Evolutionary conservation across 2,113 vertebrate genomes (phyloP).

Genomic region (Orthonyx spaldingii): DNA sequence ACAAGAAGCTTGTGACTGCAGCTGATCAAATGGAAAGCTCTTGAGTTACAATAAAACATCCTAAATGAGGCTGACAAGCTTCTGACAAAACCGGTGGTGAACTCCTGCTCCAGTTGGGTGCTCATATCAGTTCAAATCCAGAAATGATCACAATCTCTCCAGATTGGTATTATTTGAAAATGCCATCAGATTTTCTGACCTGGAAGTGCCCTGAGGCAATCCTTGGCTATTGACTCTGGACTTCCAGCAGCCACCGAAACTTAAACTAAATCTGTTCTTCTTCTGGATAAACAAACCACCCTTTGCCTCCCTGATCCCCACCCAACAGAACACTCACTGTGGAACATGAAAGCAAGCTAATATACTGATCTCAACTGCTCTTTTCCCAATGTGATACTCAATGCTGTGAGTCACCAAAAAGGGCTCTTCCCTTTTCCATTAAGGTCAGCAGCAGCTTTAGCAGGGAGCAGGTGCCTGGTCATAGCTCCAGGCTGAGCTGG

Average conservation of each 20-base stretch:
- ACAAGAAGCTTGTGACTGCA: not conserved
- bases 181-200: not conserved
- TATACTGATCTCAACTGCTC: not conserved
- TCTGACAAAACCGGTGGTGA: not conserved
- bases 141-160: not conserved
- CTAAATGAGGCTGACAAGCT: not conserved
- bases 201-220: not conserved
- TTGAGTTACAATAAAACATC: not conserved
- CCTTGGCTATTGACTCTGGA: rapidly evolving
- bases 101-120: not conserved
- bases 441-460: constrained; percentile 16
- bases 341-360: not conserved
- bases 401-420: not conserved
- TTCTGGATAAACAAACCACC: not conserved
- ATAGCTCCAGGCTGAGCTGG: not conserved
- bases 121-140: not conserved
- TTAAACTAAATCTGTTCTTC: not conserved
- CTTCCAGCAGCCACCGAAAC: not conserved
- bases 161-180: not conserved
- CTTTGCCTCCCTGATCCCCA: not conserved
- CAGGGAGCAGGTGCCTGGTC: not conserved
- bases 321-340: not conserved
- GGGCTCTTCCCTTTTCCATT: not conserved
- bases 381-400: not conserved
- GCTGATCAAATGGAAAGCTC: not conserved